Evolutionary conservation across 2,797 vertebrate genomes (phyloP).

Genomic region (Silurus aristotelis): DNA sequence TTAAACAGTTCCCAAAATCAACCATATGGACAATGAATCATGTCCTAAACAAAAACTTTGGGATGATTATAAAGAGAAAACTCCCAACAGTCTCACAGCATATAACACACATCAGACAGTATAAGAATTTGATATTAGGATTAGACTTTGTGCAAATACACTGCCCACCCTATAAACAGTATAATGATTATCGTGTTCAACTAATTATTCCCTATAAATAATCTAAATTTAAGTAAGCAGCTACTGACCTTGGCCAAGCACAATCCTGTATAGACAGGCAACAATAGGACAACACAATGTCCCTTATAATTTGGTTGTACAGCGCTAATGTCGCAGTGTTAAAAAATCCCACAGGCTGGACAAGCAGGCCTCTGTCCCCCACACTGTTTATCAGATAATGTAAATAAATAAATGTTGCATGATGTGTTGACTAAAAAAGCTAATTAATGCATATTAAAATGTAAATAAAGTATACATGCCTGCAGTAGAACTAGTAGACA

Average conservation of each 20-base stretch:
- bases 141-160: not conserved
- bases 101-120: not conserved
- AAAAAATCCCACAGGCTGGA: not conserved
- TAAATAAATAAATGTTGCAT: not conserved
- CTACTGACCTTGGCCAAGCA: conserved; percentile 18
- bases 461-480: not conserved
- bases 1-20: not conserved
- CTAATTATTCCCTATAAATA: not conserved
- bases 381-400: conserved; percentile 1
- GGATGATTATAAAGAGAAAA: not conserved
- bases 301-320: conserved; percentile 45
- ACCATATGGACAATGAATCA: not conserved
- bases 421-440: conserved; percentile 3
- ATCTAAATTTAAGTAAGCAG: conserved; percentile 32
- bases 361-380: not conserved
- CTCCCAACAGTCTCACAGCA: not conserved
- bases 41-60: not conserved
- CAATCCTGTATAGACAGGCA: conserved; percentile 16
- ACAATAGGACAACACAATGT: conserved; percentile 19
- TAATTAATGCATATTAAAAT: conserved; percentile 17
- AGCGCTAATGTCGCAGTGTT: conserved; percentile 47
- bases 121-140: not conserved
- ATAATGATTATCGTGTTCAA: not conserved
- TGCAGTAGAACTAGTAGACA: conserved; percentile 12
- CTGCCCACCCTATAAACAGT: conserved; percentile 17